Conservation (phyloP, 2,797 vertebrate species). For the Pygocentrus nattereri region DNA sequence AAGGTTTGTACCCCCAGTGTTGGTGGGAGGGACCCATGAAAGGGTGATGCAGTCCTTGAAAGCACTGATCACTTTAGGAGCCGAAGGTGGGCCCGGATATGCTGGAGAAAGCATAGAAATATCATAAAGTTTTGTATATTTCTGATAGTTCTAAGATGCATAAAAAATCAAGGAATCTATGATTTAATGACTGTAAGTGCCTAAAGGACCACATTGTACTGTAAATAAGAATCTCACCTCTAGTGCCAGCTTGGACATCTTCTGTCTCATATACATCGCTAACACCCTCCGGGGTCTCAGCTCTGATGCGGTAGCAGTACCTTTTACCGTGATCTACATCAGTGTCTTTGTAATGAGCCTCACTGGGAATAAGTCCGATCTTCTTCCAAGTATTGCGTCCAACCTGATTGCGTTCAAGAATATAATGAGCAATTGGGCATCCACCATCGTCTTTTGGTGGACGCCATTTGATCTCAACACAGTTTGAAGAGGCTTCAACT, state of each 20-base stretch:
- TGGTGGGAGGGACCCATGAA: constrained; percentile 82
- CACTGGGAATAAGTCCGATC: constrained; percentile 79
- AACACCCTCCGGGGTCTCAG: constrained; percentile 82
- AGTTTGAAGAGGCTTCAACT: constrained; percentile 73
- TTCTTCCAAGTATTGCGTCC: constrained; percentile 89
- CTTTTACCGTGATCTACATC: constrained; percentile 85
- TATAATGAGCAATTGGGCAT: constrained; percentile 80
- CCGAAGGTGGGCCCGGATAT: constrained; percentile 82
- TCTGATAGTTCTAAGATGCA: neutral
- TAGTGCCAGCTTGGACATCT: constrained; percentile 86
- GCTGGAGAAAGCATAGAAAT: constrained; percentile 69
- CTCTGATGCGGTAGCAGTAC: constrained; percentile 89
- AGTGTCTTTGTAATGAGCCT: constrained; percentile 79
- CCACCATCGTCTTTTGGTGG: constrained; percentile 88
- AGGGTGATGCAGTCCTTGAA: constrained; percentile 83
- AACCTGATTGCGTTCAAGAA: constrained; percentile 86
- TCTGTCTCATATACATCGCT: constrained; percentile 87
- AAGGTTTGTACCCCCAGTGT: constrained; percentile 82
- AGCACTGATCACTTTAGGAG: constrained; percentile 82
- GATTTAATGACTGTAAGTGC: neutral
- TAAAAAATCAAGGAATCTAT: neutral
- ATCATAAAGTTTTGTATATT: neutral
- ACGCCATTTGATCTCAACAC: constrained; percentile 87
- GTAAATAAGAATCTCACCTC: constrained; percentile 75
- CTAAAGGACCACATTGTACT: neutral